Evolutionary conservation across 2,888 invertebrate species (phyloP).

Genomic region (Synergus laeviventris): DNA sequence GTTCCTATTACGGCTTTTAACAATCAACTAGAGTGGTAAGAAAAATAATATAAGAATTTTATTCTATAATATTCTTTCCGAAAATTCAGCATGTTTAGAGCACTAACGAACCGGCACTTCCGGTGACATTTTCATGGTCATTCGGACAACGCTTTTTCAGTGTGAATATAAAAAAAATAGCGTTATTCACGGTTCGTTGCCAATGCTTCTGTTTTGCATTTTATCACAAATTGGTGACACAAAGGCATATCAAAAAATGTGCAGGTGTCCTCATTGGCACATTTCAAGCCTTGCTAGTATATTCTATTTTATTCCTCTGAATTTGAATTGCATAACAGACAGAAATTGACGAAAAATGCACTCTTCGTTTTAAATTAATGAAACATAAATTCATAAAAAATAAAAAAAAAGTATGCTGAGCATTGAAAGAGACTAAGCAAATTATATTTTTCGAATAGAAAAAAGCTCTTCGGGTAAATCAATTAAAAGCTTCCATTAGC

Average conservation of each 20-base stretch:
- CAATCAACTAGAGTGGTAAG: constrained; percentile 9
- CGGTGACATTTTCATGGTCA: constrained; percentile 8
- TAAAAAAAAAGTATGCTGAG: neutral
- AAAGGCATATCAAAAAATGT: neutral
- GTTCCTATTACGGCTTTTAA: neutral
- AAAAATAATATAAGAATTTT: neutral
- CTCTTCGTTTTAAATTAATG: neutral
- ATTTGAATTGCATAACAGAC: neutral
- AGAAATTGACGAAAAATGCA: neutral
- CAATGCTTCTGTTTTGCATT: constrained; percentile 23
- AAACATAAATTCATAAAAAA: no score
- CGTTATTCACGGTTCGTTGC: constrained; percentile 18
- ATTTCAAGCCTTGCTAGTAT: neutral
- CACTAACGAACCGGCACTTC: constrained; percentile 22
- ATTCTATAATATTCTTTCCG: neutral
- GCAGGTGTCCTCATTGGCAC: constrained; percentile 14
- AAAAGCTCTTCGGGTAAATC: constrained; percentile 15
- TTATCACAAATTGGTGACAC: constrained; percentile 1
- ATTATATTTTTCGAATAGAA: constrained; percentile 7
- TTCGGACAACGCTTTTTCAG: neutral
- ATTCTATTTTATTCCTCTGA: neutral
- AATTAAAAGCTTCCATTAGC: constrained; percentile 32
- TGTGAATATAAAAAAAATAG: constrained; percentile 32
- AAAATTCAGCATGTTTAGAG: constrained; percentile 12
- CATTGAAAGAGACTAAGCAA: neutral